Conservation (phyloP, 2,797 vertebrate genomes). For the Dromococcyx pavoninus region DNA sequence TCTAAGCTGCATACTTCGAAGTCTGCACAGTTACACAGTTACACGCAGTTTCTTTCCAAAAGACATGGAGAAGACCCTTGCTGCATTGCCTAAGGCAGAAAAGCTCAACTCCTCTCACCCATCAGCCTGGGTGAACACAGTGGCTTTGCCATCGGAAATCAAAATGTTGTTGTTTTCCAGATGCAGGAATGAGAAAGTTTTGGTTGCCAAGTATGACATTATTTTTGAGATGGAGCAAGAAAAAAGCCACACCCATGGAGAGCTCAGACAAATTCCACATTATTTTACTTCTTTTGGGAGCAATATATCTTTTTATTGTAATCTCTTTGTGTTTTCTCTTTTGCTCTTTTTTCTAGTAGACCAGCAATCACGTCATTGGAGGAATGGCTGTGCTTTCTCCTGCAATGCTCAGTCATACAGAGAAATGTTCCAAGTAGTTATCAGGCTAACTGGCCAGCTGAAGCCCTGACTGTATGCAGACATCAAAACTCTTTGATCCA, state of each 20-base stretch:
- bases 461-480: not conserved
- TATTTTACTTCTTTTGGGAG: constrained; percentile 23
- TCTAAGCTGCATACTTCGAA: not conserved
- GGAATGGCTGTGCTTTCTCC: not conserved
- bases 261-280: not conserved
- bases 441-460: not conserved
- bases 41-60: not conserved
- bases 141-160: not conserved
- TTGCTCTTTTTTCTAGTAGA: not conserved
- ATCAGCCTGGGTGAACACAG: not conserved
- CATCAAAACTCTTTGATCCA: not conserved
- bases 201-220: not conserved
- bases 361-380: not conserved
- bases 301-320: not conserved
- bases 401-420: not conserved
- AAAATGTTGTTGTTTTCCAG: constrained; percentile 12
- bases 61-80: not conserved
- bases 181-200: not conserved
- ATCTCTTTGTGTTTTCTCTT: not conserved
- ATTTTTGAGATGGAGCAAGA: constrained; percentile 22
- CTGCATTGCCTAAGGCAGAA: not conserved
- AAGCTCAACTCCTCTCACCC: not conserved
- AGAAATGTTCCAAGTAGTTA: not conserved
- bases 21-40: not conserved
- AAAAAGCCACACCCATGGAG: not conserved